Base-by-base conservation (phyloP, 1,140 invertebrate genomes). In the Zaprionus tsacasi region DNA sequence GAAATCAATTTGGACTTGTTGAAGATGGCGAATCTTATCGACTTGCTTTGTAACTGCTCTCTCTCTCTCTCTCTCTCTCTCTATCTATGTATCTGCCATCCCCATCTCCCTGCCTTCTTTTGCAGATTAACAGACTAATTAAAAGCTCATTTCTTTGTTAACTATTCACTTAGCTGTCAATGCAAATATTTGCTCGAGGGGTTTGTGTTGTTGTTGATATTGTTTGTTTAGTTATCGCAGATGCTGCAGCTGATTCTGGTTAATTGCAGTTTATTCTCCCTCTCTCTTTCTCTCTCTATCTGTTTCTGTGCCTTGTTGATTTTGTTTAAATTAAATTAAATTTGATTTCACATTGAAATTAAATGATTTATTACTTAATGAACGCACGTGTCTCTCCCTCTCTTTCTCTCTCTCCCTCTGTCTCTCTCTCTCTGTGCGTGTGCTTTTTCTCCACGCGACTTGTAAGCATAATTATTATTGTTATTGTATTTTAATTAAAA, bases 401-500 rank as follows among this genome's bases (percentile, higher is more conserved):
- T 21, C 21, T 21, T 2, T 21, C 21, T 21, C 21, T 21, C 1
- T 21, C 21, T 21, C 21, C 2, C 21, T 21, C 21, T 2, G 1
- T 21, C 21, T 21, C 21, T 21, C 21, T 21, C 21, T 1, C 21
- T 21, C 21, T 15, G 13, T 43, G 40, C 7, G 6, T 43, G 6
- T 40, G 38, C 30, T 67, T 56, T 33, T 50, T 8, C 10, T 17
- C 3, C 15, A 17, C 7, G 45, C 45, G 8, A 17, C 17, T 50
- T 50, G 45, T 21, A 50, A 50, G 45, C 45, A 50, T 65, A 30
- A 25, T 52, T 67, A 57, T 57, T 45, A 65, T 81, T 81, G 58
- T 78, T 81, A 78, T 86, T 85, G 59, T 82, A 66, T 73, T 82
- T 87, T 87, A 87, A 85, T 87, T 85, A 79, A 85, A 87, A 87